Percentiles rank a stretch among this genome's conserved stretches.
phyloP scores from a whole-genome alignment of 2,888 invertebrate genomes.

The Calephelis perditalis region DNA sequence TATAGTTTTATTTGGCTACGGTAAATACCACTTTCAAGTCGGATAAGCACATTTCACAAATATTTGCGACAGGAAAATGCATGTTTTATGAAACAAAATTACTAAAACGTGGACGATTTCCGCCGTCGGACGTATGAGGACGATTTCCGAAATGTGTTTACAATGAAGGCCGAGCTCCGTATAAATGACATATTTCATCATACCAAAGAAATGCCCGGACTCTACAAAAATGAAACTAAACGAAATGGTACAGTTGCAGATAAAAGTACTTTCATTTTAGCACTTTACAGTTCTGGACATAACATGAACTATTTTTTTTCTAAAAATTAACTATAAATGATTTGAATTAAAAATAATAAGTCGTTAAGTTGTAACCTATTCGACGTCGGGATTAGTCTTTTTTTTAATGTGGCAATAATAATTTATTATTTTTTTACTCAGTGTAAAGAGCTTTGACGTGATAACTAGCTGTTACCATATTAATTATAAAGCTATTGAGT shows the following conservation, averaged over 20 bases:
- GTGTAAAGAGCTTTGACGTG: too few species aligned
- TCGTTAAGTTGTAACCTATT: too few species aligned
- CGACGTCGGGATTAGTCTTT: too few species aligned
- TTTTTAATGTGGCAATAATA: too few species aligned
- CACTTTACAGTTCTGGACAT: too few species aligned
- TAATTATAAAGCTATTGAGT: too few species aligned
- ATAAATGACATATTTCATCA: slow-evolving; percentile 69
- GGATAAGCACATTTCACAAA: slow-evolving; percentile 28
- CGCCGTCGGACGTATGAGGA: slow-evolving; percentile 49
- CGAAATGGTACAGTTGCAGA: slow-evolving; percentile 46
- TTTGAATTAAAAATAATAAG: too few species aligned
- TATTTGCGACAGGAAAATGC: slow-evolving; percentile 43
- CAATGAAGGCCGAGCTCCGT: slow-evolving; percentile 57
- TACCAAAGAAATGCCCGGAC: slow-evolving; percentile 60
- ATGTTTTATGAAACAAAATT: slow-evolving; percentile 50
- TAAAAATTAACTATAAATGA: too few species aligned
- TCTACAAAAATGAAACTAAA: slow-evolving; percentile 53
- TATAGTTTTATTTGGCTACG: slow-evolving; percentile 12
- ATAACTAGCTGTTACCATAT: too few species aligned
- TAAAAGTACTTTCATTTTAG: slow-evolving; percentile 21
- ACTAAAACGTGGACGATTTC: slow-evolving; percentile 56
- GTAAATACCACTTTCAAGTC: neutral
- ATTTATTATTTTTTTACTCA: too few species aligned
- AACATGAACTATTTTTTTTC: too few species aligned
- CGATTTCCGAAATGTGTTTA: slow-evolving; percentile 73